Conservation (phyloP, 2,113 vertebrate genomes). For the Pygoscelis antarcticus region DNA sequence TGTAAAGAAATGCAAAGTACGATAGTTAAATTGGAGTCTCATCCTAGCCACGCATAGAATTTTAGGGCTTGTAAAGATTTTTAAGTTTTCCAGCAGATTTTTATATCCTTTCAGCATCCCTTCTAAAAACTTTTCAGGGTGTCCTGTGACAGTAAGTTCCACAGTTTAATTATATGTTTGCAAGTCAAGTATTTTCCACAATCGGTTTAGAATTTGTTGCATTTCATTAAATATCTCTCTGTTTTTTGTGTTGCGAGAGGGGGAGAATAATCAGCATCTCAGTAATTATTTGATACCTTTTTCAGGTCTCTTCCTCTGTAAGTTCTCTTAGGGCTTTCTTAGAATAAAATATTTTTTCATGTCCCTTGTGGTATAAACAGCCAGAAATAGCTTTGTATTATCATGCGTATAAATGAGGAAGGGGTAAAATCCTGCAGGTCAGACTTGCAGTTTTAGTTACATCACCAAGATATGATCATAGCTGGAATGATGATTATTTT, state of each 20-base stretch:
- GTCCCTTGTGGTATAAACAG: not conserved
- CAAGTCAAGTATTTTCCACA: not conserved
- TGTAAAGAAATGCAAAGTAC: not conserved
- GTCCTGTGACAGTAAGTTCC: not conserved
- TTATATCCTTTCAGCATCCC: not conserved
- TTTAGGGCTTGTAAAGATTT: not conserved
- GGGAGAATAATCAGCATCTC: not conserved
- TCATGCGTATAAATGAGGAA: not conserved
- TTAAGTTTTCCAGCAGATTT: not conserved
- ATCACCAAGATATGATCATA: not conserved
- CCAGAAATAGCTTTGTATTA: not conserved
- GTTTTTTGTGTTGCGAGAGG: not conserved
- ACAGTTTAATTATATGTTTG: not conserved
- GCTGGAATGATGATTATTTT: not conserved
- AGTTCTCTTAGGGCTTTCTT: not conserved
- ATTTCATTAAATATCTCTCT: not conserved
- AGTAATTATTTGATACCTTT: not conserved
- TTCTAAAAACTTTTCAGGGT: not conserved
- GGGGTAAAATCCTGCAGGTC: not conserved
- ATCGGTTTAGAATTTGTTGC: not conserved
- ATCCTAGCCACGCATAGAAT: not conserved
- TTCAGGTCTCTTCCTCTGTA: not conserved
- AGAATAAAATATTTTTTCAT: not conserved
- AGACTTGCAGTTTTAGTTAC: not conserved
- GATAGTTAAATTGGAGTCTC: not conserved